phyloP scores from a whole-genome alignment of 2,888 invertebrate genomes.

The Automeris io region DNA sequence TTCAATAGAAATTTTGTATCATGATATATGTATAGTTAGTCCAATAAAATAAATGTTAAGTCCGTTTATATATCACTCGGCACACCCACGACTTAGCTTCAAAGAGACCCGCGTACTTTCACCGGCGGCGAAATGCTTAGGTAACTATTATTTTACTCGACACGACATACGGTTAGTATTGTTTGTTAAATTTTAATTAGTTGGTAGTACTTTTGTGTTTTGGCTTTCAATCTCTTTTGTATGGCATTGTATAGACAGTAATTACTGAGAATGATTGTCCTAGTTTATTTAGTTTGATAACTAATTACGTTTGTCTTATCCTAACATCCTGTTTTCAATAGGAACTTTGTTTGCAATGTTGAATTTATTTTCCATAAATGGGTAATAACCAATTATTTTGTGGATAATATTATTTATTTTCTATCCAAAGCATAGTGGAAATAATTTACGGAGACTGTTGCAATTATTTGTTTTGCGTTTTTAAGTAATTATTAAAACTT shows the following conservation, averaged over 20 bases:
- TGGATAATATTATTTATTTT: too few relatives aligned
- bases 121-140: conserved; percentile 23
- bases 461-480: too few relatives aligned
- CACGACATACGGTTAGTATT: conserved; percentile 11
- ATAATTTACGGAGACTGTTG: too few relatives aligned
- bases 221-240: neutral
- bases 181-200: conserved; percentile 17
- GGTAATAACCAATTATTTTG: too few relatives aligned
- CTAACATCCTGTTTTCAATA: neutral
- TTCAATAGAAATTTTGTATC: too few relatives aligned
- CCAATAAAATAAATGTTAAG: conserved; percentile 5
- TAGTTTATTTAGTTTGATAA: neutral
- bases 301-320: neutral
- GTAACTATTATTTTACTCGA: conserved; percentile 31
- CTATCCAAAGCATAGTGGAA: too few relatives aligned
- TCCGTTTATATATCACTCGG: conserved; percentile 6
- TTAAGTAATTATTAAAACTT: too few relatives aligned
- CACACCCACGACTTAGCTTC: conserved; percentile 18
- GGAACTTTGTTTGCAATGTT: too few relatives aligned
- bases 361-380: too few relatives aligned
- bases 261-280: neutral
- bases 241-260: too few relatives aligned
- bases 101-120: conserved; percentile 42
- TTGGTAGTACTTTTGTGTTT: neutral
- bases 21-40: too few relatives aligned